Base-by-base conservation (phyloP, 1,140 invertebrate genomes). In the Magallana gigas region DNA sequence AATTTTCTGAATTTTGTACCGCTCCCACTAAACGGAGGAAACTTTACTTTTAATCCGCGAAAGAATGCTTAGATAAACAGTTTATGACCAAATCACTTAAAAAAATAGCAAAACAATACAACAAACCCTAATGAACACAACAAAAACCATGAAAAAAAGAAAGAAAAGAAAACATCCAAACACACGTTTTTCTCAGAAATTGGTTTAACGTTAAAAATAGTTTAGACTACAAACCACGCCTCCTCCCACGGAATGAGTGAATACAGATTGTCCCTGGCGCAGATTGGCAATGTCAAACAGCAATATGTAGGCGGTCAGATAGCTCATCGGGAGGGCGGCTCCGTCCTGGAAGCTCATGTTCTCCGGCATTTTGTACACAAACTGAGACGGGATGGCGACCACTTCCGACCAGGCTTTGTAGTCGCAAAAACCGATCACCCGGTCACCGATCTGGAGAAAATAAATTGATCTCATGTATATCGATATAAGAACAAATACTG, bases 221-320 rank as follows among this genome's bases (percentile, higher is more conserved):
- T 16, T 5, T 6, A 0, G 14, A 60, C 86, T 48, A 97, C 97
- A 97, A 96, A 98, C 97, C 95, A 98, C 97, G 81, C 97, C 97
- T 88, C 98, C 98, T 71, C 97, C 97, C 91, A 97, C 97, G 29
- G 97, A 98, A 93, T 98, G 97, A 57, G 98, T 95, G 82, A 98
- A 95, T 18, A 98, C 95, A 89, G 96, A 97, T 94, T 98, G 97
- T 85, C 97, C 97, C 76, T 96, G 96, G 2, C 96, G 95, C 23
- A 98, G 95, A 91, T 96, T 96, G 62, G 96, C 97, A 92, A 98
- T 95, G 92, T 98, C 97, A 95, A 98, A 98, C 9, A 98, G 96
- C 87, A 98, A 95, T 88, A 98, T 97, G 93, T 98, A 97, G 71
- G 97, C 98, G 1, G 98, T 97, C 68, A 97, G 96, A 93, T 97